Evolutionary conservation across 2,113 vertebrate genomes (phyloP).

Genomic region (Podarcis muralis): DNA sequence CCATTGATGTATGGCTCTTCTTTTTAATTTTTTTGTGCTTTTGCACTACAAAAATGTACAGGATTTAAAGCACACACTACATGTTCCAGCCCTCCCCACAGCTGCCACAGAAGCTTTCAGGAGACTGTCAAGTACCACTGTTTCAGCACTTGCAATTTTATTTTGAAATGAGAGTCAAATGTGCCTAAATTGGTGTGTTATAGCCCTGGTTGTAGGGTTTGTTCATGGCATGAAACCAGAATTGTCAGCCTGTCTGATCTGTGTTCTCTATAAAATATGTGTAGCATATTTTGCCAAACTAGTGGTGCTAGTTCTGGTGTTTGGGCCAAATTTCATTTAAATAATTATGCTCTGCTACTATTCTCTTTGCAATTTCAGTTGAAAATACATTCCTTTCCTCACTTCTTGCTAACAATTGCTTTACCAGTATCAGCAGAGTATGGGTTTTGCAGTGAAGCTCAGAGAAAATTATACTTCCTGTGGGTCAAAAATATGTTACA

Average conservation of each 20-base stretch:
- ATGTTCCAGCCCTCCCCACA: too few relatives aligned
- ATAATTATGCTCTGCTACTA: conserved; percentile 38
- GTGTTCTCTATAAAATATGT: background rate
- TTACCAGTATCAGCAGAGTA: background rate
- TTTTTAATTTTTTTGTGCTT: background rate
- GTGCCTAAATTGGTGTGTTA: background rate
- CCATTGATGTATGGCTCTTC: background rate
- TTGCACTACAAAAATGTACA: background rate
- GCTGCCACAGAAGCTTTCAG: background rate
- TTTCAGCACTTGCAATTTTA: background rate
- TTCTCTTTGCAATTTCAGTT: conserved; percentile 28
- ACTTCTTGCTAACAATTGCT: rapidly evolving
- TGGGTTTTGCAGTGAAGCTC: background rate
- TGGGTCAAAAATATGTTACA: background rate
- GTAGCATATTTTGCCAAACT: conserved; percentile 15
- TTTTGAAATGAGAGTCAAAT: background rate
- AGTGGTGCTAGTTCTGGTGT: conserved; percentile 17
- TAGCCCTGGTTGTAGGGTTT: background rate
- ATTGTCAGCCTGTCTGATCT: background rate
- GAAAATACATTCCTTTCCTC: conserved; percentile 28
- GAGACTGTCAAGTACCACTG: background rate
- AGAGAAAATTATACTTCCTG: background rate
- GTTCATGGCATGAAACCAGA: background rate
- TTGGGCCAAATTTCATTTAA: conserved; percentile 14
- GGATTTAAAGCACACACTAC: background rate